phyloP scores from a whole-genome alignment of 1,140 invertebrate genomes.

The Zaprionus ghesquierei region DNA sequence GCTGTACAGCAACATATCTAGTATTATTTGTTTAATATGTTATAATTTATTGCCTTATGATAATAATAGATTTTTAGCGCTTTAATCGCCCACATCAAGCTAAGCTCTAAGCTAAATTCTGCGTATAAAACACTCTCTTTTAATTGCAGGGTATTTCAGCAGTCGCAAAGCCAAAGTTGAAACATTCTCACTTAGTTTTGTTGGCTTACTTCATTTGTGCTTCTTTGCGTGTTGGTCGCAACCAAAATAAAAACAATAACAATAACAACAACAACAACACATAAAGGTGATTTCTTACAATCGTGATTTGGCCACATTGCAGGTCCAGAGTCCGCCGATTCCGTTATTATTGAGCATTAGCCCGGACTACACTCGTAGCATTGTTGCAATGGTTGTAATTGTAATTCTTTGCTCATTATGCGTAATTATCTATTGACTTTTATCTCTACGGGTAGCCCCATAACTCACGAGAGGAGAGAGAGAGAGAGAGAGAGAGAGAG shows the following conservation, averaged over 20 bases:
- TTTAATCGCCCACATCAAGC: not conserved
- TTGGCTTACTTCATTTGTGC: slow-evolving; percentile 50
- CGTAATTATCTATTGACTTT: slow-evolving; percentile 42
- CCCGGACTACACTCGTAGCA: slow-evolving; percentile 15
- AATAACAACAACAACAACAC: slow-evolving; percentile 20
- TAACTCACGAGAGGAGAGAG: not conserved
- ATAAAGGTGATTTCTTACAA: slow-evolving; percentile 38
- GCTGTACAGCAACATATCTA: no score
- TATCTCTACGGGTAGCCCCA: not conserved
- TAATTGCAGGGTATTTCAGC: not conserved
- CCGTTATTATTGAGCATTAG: slow-evolving; percentile 44
- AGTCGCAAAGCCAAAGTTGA: not conserved
- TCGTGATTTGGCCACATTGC: slow-evolving; percentile 40
- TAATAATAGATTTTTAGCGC: not conserved
- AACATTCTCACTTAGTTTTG: not conserved
- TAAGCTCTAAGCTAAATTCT: no score
- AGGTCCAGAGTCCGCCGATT: slow-evolving; percentile 31
- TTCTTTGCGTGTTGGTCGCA: slow-evolving; percentile 67
- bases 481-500: not conserved
- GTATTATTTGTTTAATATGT: no score
- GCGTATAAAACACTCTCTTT: not conserved
- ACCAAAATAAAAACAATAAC: slow-evolving; percentile 21
- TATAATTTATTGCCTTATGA: no score
- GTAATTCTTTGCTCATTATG: slow-evolving; percentile 41
- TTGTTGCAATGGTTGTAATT: slow-evolving; percentile 25